Evolutionary conservation across 2,797 vertebrate genomes (phyloP).

Genomic region (Gastrophryne carolinensis): DNA sequence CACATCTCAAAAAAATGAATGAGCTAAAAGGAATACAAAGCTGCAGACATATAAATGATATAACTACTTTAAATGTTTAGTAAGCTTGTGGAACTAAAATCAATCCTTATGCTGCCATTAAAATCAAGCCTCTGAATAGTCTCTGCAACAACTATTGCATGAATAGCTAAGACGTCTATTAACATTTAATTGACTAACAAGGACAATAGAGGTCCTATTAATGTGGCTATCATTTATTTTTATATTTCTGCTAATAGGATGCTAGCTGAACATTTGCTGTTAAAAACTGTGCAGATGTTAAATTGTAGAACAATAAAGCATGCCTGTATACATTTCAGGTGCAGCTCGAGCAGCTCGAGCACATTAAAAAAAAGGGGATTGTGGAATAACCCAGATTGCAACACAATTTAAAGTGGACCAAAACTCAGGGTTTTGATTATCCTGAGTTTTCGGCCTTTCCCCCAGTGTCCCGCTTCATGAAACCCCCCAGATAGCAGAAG

Average conservation of each 20-base stretch:
- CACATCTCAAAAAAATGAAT: constrained; percentile 5
- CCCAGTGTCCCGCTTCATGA: no score
- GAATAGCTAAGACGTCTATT: not conserved
- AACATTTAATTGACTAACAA: not conserved
- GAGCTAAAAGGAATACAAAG: not conserved
- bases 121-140: not conserved
- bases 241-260: not conserved
- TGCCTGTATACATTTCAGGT: no score
- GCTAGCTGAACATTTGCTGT: no score
- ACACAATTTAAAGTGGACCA: no score
- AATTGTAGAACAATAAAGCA: no score
- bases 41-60: constrained; percentile 9
- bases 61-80: constrained; percentile 24
- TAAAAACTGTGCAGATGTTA: no score
- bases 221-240: not conserved
- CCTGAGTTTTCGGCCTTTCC: no score
- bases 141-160: not conserved
- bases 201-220: not conserved
- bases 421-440: no score
- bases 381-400: no score
- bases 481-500: no score
- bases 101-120: constrained; percentile 16
- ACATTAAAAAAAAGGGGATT: no score
- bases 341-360: no score
- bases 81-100: not conserved